Percentiles rank a stretch among this genome's conserved stretches.
Evolutionary conservation across 2,113 vertebrate species (phyloP).

Genomic region (Carlito syrichta): DNA sequence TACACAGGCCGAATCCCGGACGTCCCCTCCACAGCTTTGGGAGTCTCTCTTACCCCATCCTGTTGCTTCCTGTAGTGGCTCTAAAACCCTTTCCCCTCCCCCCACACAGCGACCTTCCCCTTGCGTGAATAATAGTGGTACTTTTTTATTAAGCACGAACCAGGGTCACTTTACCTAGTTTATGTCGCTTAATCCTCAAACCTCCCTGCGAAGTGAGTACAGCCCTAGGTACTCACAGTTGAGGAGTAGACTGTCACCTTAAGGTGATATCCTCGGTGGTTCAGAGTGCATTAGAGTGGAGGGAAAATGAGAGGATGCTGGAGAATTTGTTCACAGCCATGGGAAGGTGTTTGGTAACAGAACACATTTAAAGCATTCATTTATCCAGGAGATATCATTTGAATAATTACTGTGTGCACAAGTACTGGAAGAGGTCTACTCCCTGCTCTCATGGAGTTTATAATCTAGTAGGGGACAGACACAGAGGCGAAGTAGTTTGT

Average conservation of each 20-base stretch:
- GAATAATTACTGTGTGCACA: neutral
- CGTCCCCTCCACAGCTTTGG: neutral
- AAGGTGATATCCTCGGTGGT: neutral
- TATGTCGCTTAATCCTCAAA: neutral
- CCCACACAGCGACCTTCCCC: neutral
- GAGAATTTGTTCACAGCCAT: neutral
- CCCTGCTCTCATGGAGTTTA: neutral
- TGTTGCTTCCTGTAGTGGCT: neutral
- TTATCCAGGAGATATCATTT: neutral
- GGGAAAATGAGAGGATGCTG: neutral
- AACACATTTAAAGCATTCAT: neutral
- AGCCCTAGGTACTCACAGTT: neutral
- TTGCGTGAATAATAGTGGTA: neutral
- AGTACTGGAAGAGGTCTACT: neutral
- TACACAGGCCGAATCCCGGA: neutral
- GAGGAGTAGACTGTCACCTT: neutral
- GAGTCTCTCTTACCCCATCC: neutral
- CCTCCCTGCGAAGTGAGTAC: neutral
- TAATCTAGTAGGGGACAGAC: neutral
- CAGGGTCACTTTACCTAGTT: neutral
- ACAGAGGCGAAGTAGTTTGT: neutral
- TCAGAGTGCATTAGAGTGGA: neutral
- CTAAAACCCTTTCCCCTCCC: neutral
- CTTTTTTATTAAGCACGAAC: conserved; percentile 11
- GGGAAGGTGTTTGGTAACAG: neutral